phyloP scores from a whole-genome alignment of 2,888 invertebrate species.

The Actias luna region DNA sequence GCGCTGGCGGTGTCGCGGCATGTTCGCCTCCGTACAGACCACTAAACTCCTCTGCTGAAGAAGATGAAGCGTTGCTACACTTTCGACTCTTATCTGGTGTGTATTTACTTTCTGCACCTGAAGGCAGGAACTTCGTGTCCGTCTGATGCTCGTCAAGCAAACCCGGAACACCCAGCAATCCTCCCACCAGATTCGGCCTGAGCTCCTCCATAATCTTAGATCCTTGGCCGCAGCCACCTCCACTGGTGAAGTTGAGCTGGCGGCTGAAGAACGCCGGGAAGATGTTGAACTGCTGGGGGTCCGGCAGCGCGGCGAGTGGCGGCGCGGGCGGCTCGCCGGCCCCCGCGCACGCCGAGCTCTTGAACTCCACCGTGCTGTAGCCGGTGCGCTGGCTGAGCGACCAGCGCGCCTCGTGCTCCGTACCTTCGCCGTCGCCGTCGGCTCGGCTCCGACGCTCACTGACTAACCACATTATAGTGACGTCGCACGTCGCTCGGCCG shows the following conservation, averaged over 20 bases:
- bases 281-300: slow-evolving; percentile 93
- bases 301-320: slow-evolving; percentile 82
- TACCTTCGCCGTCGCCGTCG: slow-evolving; percentile 77
- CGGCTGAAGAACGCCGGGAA: slow-evolving; percentile 95
- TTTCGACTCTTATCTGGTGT: slow-evolving; percentile 83
- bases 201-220: slow-evolving; percentile 93
- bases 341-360: slow-evolving; percentile 87
- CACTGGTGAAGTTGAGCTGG: slow-evolving; percentile 90
- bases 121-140: slow-evolving; percentile 80
- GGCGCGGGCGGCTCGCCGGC: slow-evolving; percentile 78
- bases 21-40: slow-evolving; percentile 90
- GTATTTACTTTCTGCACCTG: slow-evolving; percentile 80
- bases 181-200: slow-evolving; percentile 90
- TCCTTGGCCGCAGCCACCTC: slow-evolving; percentile 86
- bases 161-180: slow-evolving; percentile 89
- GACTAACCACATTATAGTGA: slow-evolving; percentile 85
- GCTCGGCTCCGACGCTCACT: slow-evolving; percentile 83
- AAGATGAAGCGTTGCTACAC: slow-evolving; percentile 88
- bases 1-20: slow-evolving; percentile 86
- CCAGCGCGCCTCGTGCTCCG: slow-evolving; percentile 75
- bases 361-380: slow-evolving; percentile 93
- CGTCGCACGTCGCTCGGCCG: slow-evolving; percentile 65
- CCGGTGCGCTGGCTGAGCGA: slow-evolving; percentile 72
- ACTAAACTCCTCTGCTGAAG: slow-evolving; percentile 94
- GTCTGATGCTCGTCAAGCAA: slow-evolving; percentile 89